These are phyloP conservation scores for Cephus pulcher DNA, from an alignment of 2,888 invertebrate genomes.

Conservation along the genomic window DNA sequence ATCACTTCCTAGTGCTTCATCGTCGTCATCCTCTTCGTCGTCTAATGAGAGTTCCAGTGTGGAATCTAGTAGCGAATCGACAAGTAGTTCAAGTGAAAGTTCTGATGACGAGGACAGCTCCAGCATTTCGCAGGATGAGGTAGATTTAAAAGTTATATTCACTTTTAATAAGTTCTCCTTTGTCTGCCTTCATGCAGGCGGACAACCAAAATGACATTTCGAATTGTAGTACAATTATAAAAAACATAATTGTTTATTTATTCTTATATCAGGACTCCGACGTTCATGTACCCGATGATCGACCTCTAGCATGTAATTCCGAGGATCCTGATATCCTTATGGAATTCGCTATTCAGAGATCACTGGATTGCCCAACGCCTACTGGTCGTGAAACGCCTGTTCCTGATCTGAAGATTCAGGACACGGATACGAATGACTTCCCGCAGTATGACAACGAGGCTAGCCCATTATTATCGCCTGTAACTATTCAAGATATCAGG, in stretches of 20 bases:
- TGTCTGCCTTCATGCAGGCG: not conserved
- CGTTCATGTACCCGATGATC: slow-evolving; percentile 46
- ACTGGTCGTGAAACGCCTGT: slow-evolving; percentile 55
- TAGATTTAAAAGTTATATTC: slow-evolving; percentile 9
- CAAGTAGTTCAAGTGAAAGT: slow-evolving; percentile 54
- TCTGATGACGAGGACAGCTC: slow-evolving; percentile 50
- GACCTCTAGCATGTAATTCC: slow-evolving; percentile 56
- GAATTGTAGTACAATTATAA: not conserved
- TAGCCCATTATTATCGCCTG: slow-evolving; percentile 45
- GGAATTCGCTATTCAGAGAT: slow-evolving; percentile 60
- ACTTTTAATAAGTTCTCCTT: slow-evolving; percentile 4
- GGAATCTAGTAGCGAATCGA: slow-evolving; percentile 55
- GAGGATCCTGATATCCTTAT: slow-evolving; percentile 60
- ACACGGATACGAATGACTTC: slow-evolving; percentile 46
- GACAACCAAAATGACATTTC: not conserved
- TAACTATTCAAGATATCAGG: slow-evolving; percentile 29
- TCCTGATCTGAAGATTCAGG: slow-evolving; percentile 45
- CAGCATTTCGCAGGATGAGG: slow-evolving; percentile 43
- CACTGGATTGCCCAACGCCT: slow-evolving; percentile 58
- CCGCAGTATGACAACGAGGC: slow-evolving; percentile 55
- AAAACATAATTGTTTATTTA: not conserved
- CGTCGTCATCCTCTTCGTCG: slow-evolving; percentile 45
- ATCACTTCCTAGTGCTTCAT: slow-evolving; percentile 28
- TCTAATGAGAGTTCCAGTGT: slow-evolving; percentile 47
- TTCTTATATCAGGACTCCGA: slow-evolving; percentile 46